phyloP scores from a whole-genome alignment of 2,113 vertebrate genomes.

The Cryptotis parvus region DNA sequence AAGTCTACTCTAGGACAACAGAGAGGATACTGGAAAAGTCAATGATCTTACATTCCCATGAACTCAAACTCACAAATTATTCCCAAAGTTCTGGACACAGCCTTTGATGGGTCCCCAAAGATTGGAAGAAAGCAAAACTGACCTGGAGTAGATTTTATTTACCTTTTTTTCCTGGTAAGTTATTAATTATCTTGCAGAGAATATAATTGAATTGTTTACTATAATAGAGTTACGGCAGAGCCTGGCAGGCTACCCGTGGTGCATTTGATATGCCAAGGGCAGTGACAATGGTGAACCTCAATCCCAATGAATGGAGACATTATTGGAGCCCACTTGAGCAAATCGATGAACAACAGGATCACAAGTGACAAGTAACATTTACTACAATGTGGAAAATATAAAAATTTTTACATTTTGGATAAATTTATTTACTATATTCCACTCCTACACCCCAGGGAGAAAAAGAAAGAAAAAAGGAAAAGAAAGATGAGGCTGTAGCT shows the following conservation, averaged over 20 bases:
- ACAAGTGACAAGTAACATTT: too few species aligned
- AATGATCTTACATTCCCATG: too few species aligned
- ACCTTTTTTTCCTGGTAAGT: background rate
- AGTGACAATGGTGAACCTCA: too few species aligned
- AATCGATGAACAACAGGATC: too few species aligned
- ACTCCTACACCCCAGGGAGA: background rate
- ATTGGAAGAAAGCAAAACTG: background rate
- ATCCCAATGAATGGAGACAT: too few species aligned
- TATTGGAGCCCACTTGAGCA: too few species aligned
- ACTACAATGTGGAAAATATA: too few species aligned
- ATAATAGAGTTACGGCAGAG: too few species aligned
- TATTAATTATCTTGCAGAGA: constrained; percentile 18
- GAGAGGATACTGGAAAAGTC: background rate
- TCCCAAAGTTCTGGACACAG: background rate
- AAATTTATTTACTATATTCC: background rate
- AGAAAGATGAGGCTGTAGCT: too few species aligned
- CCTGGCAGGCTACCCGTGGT: too few species aligned
- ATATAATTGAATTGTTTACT: constrained; percentile 29
- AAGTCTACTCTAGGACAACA: background rate
- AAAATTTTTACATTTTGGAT: background rate
- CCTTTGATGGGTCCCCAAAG: background rate
- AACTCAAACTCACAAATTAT: background rate
- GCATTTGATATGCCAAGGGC: too few species aligned
- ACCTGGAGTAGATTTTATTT: background rate
- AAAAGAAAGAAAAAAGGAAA: background rate